Percentiles rank a stretch among this genome's conserved stretches.
These are phyloP conservation scores for Bombus confusus DNA, from an alignment of 1,140 invertebrate genomes.

Conservation along the genomic window DNA sequence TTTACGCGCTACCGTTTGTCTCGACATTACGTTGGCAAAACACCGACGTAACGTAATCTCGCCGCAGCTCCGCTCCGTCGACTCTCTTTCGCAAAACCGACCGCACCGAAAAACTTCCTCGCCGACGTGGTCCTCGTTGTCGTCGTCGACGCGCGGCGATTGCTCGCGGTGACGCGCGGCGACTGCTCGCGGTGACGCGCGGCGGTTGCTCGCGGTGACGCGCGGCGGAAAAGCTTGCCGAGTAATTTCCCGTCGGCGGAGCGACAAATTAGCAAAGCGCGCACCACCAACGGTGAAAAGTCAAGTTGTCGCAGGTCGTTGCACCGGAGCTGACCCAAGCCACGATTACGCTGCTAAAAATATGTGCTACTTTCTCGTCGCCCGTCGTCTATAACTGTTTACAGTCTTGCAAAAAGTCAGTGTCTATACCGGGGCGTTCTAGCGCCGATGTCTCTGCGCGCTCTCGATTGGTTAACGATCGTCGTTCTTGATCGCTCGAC, in stretches of 20 bases:
- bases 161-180: too few species aligned
- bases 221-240: too few species aligned
- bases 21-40: slow-evolving; percentile 23
- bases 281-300: neutral
- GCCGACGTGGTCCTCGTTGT: too few species aligned
- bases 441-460: neutral
- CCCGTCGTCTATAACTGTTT: neutral
- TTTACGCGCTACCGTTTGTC: slow-evolving; percentile 22
- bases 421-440: neutral
- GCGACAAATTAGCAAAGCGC: too few species aligned
- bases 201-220: too few species aligned
- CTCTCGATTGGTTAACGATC: neutral
- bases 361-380: slow-evolving; percentile 26
- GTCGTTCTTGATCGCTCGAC: neutral
- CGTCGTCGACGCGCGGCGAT: too few species aligned
- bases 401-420: neutral
- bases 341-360: slow-evolving; percentile 18
- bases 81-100: neutral
- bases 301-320: slow-evolving; percentile 13
- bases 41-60: slow-evolving; percentile 7
- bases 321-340: neutral
- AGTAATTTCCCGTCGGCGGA: too few species aligned
- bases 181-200: too few species aligned
- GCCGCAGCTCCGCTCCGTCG: neutral
- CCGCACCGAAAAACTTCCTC: neutral